Conservation (phyloP, 2,113 vertebrate genomes). For the Oriolus oriolus region DNA sequence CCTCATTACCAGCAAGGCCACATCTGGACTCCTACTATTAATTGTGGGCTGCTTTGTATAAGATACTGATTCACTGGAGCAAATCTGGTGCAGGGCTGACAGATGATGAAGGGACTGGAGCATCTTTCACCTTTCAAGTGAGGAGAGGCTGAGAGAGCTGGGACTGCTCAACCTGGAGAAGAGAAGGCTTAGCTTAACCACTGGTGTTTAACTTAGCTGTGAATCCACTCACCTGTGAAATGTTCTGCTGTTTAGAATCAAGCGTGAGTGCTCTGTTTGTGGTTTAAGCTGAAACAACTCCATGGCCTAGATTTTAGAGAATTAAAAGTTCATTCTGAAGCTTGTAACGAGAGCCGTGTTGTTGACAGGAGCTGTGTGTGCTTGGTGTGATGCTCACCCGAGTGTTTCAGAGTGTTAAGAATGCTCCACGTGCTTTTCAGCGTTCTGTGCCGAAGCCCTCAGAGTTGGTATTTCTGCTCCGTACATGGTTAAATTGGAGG, state of each 20-base stretch:
- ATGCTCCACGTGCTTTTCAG: not conserved
- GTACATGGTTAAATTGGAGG: not conserved
- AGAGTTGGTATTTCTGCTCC: not conserved
- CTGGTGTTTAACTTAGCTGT: not conserved
- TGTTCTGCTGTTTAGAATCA: not conserved
- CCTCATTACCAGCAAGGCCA: fast-evolving
- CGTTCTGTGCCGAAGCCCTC: not conserved
- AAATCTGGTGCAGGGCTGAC: not conserved
- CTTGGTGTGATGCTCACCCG: not conserved
- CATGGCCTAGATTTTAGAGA: not conserved
- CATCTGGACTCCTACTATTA: fast-evolving
- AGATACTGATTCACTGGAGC: fast-evolving
- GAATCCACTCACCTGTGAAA: not conserved
- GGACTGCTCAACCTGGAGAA: not conserved
- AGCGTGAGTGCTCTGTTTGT: not conserved
- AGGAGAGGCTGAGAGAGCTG: not conserved
- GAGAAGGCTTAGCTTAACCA: not conserved
- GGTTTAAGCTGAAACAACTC: not conserved
- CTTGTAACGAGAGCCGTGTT: not conserved
- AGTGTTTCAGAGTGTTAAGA: fast-evolving
- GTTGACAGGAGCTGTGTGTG: not conserved
- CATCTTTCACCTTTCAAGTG: not conserved
- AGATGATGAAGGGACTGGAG: not conserved
- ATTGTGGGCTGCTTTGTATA: not conserved
- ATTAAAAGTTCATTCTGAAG: not conserved